Percentiles rank a stretch among this genome's conserved stretches.
phyloP scores from a whole-genome alignment of 2,797 vertebrate genomes.

The Allobates femoralis region DNA sequence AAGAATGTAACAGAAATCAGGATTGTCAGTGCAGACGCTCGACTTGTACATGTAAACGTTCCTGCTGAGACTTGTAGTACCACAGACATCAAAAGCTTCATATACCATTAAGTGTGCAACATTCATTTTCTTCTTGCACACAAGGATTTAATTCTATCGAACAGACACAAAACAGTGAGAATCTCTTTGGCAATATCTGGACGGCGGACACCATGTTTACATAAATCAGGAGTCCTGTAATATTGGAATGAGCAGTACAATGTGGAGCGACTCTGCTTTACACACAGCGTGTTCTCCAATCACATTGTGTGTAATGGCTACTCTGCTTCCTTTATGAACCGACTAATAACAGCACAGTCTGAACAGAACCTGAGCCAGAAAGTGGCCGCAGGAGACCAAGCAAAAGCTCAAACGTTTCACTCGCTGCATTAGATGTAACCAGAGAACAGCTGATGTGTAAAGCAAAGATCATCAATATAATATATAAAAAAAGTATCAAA shows the following conservation, averaged over 20 bases:
- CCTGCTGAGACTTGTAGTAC: neutral
- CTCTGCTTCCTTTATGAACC: no score
- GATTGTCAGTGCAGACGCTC: neutral
- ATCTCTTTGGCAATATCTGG: neutral
- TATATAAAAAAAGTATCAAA: slow-evolving; percentile 21
- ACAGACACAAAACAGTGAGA: neutral
- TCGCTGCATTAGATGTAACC: neutral
- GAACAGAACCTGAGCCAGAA: no score
- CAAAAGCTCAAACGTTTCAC: neutral
- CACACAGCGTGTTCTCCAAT: neutral
- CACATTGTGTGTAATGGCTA: no score
- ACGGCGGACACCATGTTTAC: neutral
- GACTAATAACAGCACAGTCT: no score
- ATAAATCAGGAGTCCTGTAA: neutral
- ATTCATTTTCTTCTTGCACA: no score
- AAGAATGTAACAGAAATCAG: neutral
- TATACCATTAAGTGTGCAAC: neutral
- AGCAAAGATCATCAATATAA: neutral
- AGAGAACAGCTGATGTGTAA: neutral
- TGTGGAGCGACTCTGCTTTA: neutral
- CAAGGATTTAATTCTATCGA: neutral
- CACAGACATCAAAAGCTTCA: neutral
- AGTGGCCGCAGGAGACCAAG: no score
- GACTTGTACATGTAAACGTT: neutral
- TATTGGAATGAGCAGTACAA: neutral